Evolutionary conservation across 2,888 invertebrate species (phyloP).

Genomic region (Coelinius sp.): DNA sequence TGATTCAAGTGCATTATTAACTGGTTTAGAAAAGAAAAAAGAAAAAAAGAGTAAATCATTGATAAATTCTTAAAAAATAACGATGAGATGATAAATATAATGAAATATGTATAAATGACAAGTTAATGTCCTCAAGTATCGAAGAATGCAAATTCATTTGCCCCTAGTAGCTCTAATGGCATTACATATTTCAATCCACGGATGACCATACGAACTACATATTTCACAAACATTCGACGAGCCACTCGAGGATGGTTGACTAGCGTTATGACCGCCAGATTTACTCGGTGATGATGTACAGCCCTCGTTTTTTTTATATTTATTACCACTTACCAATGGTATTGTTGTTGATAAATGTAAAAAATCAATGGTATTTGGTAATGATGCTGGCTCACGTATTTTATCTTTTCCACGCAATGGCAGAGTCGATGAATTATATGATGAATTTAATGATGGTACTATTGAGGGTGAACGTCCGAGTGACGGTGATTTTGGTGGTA

Average conservation of each 20-base stretch:
- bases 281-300: constrained; percentile 57
- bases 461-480: constrained; percentile 58
- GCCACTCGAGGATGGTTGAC: constrained; percentile 65
- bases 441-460: constrained; percentile 57
- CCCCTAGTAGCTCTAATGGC: constrained; percentile 72
- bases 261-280: constrained; percentile 60
- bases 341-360: constrained; percentile 66
- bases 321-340: constrained; percentile 38
- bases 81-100: background rate
- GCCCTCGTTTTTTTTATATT: constrained; percentile 50
- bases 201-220: constrained; percentile 73
- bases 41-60: background rate
- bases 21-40: background rate
- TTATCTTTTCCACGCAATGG: constrained; percentile 60
- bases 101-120: constrained; percentile 2
- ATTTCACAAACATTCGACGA: constrained; percentile 70
- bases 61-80: background rate
- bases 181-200: constrained; percentile 73
- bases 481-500: constrained; percentile 57
- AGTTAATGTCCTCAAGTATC: constrained; percentile 12
- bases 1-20: background rate
- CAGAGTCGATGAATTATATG: constrained; percentile 65
- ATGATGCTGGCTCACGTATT: constrained; percentile 60
- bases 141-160: constrained; percentile 54
- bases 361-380: constrained; percentile 73